Evolutionary conservation across 1,140 invertebrate genomes (phyloP).

Genomic region (Pseudomyrmex concolor): DNA sequence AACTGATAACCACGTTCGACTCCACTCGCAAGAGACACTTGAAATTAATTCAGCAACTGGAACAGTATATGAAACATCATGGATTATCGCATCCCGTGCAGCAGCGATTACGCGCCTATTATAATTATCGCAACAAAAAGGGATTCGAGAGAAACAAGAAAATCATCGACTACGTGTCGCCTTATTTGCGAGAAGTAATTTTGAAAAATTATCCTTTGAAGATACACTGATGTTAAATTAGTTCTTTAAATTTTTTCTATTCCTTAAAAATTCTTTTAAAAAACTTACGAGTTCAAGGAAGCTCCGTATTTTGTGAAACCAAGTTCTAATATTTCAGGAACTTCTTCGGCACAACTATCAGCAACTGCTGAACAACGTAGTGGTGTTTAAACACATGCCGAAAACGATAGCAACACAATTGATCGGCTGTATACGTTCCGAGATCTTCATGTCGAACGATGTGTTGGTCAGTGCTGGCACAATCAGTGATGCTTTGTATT

Average conservation of each 20-base stretch:
- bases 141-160: constrained; percentile 81
- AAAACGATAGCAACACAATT: constrained; percentile 78
- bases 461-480: constrained; percentile 83
- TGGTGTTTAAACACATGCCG: constrained; percentile 83
- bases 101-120: constrained; percentile 74
- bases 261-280: too few species aligned
- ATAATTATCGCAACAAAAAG: constrained; percentile 82
- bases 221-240: too few species aligned
- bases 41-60: constrained; percentile 75
- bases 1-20: constrained; percentile 71
- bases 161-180: constrained; percentile 83
- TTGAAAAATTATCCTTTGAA: background rate
- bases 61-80: constrained; percentile 79
- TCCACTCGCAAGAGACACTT: constrained; percentile 71
- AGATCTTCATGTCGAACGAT: constrained; percentile 85
- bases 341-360: constrained; percentile 83
- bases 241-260: too few species aligned
- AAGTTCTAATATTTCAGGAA: constrained; percentile 75
- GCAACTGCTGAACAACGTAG: constrained; percentile 82
- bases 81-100: constrained; percentile 75
- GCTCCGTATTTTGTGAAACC: background rate
- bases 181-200: constrained; percentile 78
- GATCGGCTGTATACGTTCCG: constrained; percentile 77
- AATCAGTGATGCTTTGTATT: constrained; percentile 83
- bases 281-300: too few species aligned